Evolutionary conservation across 92 coral and sea anemone genomes (phyloP).

Genomic region (Heteractis magnifica): DNA sequence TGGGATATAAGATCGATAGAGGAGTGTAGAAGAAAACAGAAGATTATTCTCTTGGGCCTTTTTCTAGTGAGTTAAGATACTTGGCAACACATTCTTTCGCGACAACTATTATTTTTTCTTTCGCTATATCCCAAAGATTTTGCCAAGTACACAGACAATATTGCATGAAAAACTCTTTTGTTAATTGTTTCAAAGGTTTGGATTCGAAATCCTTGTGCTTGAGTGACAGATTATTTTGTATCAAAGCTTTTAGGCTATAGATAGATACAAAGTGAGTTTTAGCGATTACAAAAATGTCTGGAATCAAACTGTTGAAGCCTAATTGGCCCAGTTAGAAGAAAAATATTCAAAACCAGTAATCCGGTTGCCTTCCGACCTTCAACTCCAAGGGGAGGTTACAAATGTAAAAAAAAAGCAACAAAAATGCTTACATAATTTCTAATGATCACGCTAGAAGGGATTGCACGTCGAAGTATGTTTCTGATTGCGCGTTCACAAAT

Average conservation of each 20-base stretch:
- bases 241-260: slow-evolving; percentile 11
- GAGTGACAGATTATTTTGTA: slow-evolving; percentile 28
- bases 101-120: not conserved
- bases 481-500: not conserved
- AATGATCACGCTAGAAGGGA: slow-evolving; percentile 10
- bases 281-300: slow-evolving; percentile 35
- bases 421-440: not conserved
- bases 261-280: slow-evolving; percentile 16
- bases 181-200: slow-evolving; percentile 13
- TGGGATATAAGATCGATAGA: slow-evolving; percentile 7
- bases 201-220: not conserved
- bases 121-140: not conserved
- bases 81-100: not conserved
- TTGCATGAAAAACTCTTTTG: not conserved
- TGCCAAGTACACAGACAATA: not conserved
- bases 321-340: slow-evolving; percentile 15
- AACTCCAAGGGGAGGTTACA: slow-evolving; percentile 24
- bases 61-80: not conserved
- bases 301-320: slow-evolving; percentile 23
- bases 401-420: not conserved
- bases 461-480: slow-evolving; percentile 5
- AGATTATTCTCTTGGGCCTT: not conserved
- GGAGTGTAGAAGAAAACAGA: slow-evolving; percentile 13
- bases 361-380: slow-evolving; percentile 12
- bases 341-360: slow-evolving; percentile 1